These are phyloP conservation scores for Eremobia ochroleuca DNA, from an alignment of 2,888 invertebrate species.

Conservation along the genomic window DNA sequence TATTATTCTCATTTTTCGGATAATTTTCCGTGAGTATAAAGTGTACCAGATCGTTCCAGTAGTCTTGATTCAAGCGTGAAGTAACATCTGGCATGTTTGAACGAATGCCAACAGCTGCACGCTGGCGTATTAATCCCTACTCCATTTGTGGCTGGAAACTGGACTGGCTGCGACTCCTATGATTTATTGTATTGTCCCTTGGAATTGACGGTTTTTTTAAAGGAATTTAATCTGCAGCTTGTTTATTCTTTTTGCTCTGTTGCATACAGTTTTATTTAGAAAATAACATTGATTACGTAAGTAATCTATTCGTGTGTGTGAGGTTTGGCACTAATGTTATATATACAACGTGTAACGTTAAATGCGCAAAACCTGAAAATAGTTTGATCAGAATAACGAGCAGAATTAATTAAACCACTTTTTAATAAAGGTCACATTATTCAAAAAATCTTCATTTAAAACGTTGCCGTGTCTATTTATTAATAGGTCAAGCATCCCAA, in stretches of 20 bases:
- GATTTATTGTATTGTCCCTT: slow-evolving; percentile 49
- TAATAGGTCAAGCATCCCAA: no score
- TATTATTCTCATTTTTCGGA: neutral
- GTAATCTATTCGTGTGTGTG: neutral
- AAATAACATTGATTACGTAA: neutral
- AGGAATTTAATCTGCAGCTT: slow-evolving; percentile 39
- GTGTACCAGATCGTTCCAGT: slow-evolving; percentile 42
- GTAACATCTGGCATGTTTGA: slow-evolving; percentile 76
- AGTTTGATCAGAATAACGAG: no score
- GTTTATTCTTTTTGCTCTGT: slow-evolving; percentile 40
- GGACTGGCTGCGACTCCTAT: slow-evolving; percentile 49
- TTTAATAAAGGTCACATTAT: no score
- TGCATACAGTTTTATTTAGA: neutral
- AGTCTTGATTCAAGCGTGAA: slow-evolving; percentile 48
- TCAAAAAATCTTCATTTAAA: no score
- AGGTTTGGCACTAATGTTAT: neutral
- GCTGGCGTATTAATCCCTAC: slow-evolving; percentile 74
- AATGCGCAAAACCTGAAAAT: no score
- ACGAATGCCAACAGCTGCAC: slow-evolving; percentile 83
- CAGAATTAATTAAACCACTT: no score
- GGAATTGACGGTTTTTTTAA: slow-evolving; percentile 16
- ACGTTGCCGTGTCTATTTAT: no score
- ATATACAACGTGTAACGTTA: no score
- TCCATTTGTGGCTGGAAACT: slow-evolving; percentile 73
- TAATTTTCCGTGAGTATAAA: slow-evolving; percentile 25